A percentile compares a stretch with the other conserved stretches of the same genome.
Conservation (phyloP, 2,113 vertebrate species). For the Machaerirhynchus nigripectus region DNA sequence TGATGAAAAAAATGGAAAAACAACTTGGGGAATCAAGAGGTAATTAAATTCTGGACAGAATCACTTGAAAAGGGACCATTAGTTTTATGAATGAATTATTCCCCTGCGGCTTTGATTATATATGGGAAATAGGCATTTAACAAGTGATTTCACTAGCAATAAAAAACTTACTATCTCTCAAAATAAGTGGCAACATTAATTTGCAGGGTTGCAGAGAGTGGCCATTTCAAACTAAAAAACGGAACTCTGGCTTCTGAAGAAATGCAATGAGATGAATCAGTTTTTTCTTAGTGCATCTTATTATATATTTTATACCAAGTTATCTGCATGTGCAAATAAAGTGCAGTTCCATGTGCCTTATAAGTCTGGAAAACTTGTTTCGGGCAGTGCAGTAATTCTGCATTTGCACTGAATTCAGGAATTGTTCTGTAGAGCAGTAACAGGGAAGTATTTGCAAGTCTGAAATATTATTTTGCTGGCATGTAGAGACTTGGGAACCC, state of each 20-base stretch:
- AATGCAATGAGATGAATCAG: not conserved
- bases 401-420: not conserved
- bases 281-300: not conserved
- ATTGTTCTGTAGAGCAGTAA: not conserved
- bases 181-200: not conserved
- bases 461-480: not conserved
- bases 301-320: not conserved
- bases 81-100: not conserved
- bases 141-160: not conserved
- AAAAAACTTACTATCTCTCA: not conserved
- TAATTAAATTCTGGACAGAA: conserved; percentile 52
- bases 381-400: not conserved
- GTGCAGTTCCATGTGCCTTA: not conserved
- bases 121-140: conserved; percentile 32
- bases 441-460: not conserved
- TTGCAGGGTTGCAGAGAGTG: not conserved
- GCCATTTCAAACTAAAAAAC: not conserved
- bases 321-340: not conserved
- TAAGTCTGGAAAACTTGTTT: not conserved
- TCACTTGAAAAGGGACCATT: conserved; percentile 25
- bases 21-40: conserved; percentile 34
- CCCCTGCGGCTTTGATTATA: not conserved
- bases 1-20: conserved; percentile 34
- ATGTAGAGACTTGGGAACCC: not conserved
- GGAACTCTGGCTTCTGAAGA: not conserved